A percentile compares a stretch with the other conserved stretches of the same genome.
Evolutionary conservation across 2,888 invertebrate species (phyloP).

Genomic region (Polydrusus tereticollis): DNA sequence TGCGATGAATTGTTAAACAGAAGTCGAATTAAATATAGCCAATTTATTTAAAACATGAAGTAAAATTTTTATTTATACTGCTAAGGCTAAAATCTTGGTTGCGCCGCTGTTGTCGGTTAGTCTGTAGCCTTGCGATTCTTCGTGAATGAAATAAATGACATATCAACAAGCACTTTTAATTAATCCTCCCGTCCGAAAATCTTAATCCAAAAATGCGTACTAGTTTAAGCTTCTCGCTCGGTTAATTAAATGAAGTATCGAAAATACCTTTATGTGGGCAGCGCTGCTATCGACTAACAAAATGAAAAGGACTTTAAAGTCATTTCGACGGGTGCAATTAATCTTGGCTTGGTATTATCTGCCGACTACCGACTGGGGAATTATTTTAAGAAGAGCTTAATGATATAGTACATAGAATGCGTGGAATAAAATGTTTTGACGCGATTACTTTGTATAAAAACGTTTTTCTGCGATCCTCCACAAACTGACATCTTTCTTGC

Average conservation of each 20-base stretch:
- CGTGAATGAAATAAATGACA: too few relatives aligned
- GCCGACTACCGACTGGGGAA: slow-evolving; percentile 3
- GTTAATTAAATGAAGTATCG: slow-evolving; percentile 4
- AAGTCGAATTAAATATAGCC: background rate
- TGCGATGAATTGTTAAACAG: background rate
- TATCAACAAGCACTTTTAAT: too few relatives aligned
- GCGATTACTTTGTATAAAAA: too few relatives aligned
- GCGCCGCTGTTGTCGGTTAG: too few relatives aligned
- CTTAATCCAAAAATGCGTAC: slow-evolving; percentile 9
- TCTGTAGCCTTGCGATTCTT: too few relatives aligned
- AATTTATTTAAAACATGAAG: too few relatives aligned
- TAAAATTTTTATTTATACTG: too few relatives aligned
- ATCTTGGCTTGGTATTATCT: slow-evolving; percentile 2
- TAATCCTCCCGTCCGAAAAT: background rate
- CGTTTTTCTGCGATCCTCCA: too few relatives aligned
- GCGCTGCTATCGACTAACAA: background rate
- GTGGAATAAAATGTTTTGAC: background rate
- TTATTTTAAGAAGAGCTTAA: background rate
- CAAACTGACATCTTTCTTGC: too few relatives aligned
- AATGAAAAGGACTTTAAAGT: slow-evolving; percentile 4
- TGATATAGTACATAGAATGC: background rate
- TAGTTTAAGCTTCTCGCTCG: background rate
- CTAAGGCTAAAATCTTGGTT: too few relatives aligned
- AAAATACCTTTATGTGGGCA: slow-evolving; percentile 1
- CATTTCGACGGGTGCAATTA: slow-evolving; percentile 11